Evolutionary conservation across 2,888 invertebrate genomes (phyloP).

Genomic region (Pteria penguin): DNA sequence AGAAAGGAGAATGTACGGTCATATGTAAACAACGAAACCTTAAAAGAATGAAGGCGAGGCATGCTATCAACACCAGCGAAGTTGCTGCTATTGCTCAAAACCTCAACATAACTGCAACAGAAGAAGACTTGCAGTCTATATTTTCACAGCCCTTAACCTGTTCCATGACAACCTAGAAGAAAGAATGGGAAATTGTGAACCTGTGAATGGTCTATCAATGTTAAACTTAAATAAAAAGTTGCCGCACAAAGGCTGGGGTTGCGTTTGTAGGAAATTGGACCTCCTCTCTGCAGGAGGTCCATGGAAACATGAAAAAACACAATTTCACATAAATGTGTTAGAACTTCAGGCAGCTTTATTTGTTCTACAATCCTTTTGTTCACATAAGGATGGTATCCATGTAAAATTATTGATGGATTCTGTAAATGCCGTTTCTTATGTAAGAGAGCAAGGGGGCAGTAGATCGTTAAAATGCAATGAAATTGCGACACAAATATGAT

Average conservation of each 20-base stretch:
- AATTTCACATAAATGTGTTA: too few relatives aligned
- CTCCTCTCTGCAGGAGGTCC: constrained; percentile 2
- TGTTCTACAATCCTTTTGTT: constrained; percentile 12
- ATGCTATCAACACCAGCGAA: too few relatives aligned
- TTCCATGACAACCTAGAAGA: background rate
- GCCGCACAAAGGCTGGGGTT: background rate
- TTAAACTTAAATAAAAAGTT: too few relatives aligned
- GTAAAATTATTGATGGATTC: constrained; percentile 16
- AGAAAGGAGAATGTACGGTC: too few relatives aligned
- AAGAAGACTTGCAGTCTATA: too few relatives aligned
- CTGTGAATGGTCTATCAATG: too few relatives aligned
- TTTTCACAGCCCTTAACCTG: constrained; percentile 1
- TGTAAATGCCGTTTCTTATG: constrained; percentile 5
- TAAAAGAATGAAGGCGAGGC: too few relatives aligned
- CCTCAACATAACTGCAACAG: too few relatives aligned
- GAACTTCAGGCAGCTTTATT: constrained; percentile 20
- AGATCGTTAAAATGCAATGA: constrained; percentile 13
- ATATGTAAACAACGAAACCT: too few relatives aligned
- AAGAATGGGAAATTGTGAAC: too few relatives aligned
- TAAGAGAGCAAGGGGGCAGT: constrained; percentile 22
- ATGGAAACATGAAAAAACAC: too few relatives aligned
- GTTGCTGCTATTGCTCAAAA: too few relatives aligned
- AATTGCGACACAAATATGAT: constrained; percentile 16
- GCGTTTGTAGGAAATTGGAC: background rate
- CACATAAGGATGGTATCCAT: constrained; percentile 15